phyloP scores from a whole-genome alignment of 2,797 vertebrate species.

The Mormyrops attenuatus region DNA sequence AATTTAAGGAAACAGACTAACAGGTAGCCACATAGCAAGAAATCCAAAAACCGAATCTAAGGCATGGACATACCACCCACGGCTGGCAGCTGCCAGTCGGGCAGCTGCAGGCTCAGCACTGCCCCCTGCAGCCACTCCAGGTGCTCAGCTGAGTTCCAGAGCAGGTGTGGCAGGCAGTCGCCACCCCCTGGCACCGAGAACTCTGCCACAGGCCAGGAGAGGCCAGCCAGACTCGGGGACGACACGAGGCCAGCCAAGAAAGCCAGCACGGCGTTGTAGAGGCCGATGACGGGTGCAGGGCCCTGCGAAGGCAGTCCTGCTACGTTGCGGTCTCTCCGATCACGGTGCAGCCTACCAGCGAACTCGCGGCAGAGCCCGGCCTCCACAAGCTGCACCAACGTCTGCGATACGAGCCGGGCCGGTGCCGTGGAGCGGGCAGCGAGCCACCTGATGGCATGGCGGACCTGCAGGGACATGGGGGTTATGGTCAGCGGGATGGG shows the following conservation, averaged over 20 bases:
- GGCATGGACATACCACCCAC: not conserved
- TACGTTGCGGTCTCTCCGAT: conserved; percentile 63
- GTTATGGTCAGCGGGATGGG: not conserved
- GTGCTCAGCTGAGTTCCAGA: conserved; percentile 77
- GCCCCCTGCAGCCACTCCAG: conserved; percentile 77
- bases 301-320: conserved; percentile 68
- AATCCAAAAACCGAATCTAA: not conserved
- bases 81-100: conserved; percentile 66
- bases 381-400: conserved; percentile 78
- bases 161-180: conserved; percentile 69
- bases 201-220: conserved; percentile 84
- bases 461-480: conserved; percentile 54
- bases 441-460: conserved; percentile 73
- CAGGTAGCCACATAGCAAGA: not conserved
- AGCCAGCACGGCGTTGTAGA: conserved; percentile 77
- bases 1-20: not conserved
- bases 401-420: conserved; percentile 68
- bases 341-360: conserved; percentile 64
- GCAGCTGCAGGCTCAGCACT: conserved; percentile 80
- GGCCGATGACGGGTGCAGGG: conserved; percentile 64
- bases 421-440: conserved; percentile 62
- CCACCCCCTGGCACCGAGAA: conserved; percentile 67
- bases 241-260: conserved; percentile 71
- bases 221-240: conserved; percentile 61
- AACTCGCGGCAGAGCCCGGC: conserved; percentile 72